Conservation (phyloP, 2,888 invertebrate genomes). For the Augiades crinisus region DNA sequence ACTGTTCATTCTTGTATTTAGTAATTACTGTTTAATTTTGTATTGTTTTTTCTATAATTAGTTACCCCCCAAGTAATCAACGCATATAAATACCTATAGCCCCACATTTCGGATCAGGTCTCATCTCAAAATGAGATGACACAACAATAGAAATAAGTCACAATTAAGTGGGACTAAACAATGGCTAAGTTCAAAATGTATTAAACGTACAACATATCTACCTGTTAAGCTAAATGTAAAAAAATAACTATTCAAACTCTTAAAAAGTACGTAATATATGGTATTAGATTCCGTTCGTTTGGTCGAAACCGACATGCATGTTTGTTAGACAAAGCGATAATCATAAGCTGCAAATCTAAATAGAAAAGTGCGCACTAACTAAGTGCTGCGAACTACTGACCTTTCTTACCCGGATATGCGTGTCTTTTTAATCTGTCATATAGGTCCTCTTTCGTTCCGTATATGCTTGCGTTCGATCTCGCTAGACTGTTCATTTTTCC, state of each 20-base stretch:
- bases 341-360: conserved; percentile 46
- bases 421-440: conserved; percentile 97
- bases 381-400: conserved; percentile 82
- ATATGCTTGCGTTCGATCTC: conserved; percentile 95
- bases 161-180: too few species aligned
- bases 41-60: background rate
- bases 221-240: too few species aligned
- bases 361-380: conserved; percentile 59
- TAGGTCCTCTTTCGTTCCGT: conserved; percentile 96
- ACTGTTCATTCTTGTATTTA: background rate
- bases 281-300: too few species aligned
- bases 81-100: too few species aligned
- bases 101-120: too few species aligned
- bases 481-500: conserved; percentile 96
- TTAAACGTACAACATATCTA: too few species aligned
- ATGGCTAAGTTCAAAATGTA: too few species aligned
- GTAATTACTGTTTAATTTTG: too few species aligned
- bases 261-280: background rate
- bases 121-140: too few species aligned
- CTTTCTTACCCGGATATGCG: conserved; percentile 96
- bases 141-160: too few species aligned
- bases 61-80: too few species aligned
- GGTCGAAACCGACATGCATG: background rate
- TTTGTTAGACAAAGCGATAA: conserved; percentile 4
- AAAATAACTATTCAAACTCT: background rate